phyloP scores from a whole-genome alignment of 2,888 invertebrate species.

The Himalopsyche kuldschensis region DNA sequence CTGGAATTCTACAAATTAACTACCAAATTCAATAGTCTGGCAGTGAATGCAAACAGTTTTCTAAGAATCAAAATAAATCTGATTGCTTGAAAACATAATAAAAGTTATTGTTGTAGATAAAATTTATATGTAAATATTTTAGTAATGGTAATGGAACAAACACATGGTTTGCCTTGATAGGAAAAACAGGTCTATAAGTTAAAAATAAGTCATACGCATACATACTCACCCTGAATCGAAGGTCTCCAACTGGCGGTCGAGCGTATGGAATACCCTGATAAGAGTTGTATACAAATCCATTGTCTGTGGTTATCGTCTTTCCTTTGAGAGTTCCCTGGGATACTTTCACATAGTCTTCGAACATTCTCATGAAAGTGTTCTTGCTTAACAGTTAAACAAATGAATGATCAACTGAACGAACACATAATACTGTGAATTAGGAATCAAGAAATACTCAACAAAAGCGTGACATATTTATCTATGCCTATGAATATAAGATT shows the following conservation, averaged over 20 bases:
- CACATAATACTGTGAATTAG: not conserved
- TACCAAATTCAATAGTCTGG: too few species aligned
- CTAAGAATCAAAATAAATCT: too few species aligned
- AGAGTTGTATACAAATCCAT: constrained; percentile 34
- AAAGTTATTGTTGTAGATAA: too few species aligned
- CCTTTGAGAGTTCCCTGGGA: constrained; percentile 24
- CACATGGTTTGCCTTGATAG: not conserved
- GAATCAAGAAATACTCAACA: not conserved
- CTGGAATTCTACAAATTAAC: too few species aligned
- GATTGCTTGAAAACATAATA: too few species aligned
- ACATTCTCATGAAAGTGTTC: not conserved
- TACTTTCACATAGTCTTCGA: not conserved
- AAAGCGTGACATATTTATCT: not conserved
- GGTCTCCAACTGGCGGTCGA: constrained; percentile 24
- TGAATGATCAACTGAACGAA: not conserved
- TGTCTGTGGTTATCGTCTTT: not conserved
- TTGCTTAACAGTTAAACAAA: not conserved
- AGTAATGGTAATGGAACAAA: not conserved
- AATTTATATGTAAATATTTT: too few species aligned
- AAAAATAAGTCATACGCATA: not conserved
- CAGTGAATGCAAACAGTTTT: too few species aligned
- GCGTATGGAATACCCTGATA: constrained; percentile 36
- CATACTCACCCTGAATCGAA: constrained; percentile 28
- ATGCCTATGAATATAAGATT: not conserved
- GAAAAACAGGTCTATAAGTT: not conserved